Conservation (phyloP, 2,888 invertebrate species). For the Mesorhabditis belari region DNA sequence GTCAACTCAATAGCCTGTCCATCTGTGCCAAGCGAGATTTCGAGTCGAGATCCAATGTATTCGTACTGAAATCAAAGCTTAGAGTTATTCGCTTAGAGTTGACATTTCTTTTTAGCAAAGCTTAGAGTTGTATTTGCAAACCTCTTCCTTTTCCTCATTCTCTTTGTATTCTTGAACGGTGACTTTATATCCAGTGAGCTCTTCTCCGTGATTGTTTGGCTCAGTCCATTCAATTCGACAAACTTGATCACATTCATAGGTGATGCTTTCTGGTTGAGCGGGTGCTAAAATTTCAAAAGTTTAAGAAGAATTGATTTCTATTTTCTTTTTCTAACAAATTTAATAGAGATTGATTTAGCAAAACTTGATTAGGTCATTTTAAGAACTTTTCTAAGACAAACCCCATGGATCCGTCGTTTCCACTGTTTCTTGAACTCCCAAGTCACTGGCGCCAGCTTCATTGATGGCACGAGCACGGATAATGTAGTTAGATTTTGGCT, state of each 20-base stretch:
- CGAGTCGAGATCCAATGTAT: constrained; percentile 4
- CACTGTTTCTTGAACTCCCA: constrained; percentile 17
- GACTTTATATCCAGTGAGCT: constrained; percentile 25
- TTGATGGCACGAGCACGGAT: constrained; percentile 29
- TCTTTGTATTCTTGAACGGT: constrained; percentile 18
- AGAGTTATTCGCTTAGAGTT: not conserved
- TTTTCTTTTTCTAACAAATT: not conserved
- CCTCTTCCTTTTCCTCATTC: not conserved
- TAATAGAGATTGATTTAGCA: not conserved
- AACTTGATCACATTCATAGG: constrained; percentile 25
- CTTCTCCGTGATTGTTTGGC: constrained; percentile 40
- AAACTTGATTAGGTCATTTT: not conserved
- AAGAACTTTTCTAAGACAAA: not conserved
- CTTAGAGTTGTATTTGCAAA: too few relatives aligned
- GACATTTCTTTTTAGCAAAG: not conserved
- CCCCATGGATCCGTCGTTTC: constrained; percentile 37
- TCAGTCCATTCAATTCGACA: constrained; percentile 37
- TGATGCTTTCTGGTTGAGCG: constrained; percentile 19
- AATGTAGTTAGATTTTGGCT: constrained; percentile 26
- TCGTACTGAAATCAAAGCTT: not conserved
- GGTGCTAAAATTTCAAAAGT: constrained; percentile 24
- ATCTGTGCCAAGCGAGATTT: constrained; percentile 9
- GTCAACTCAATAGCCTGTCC: constrained; percentile 18
- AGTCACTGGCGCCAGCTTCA: constrained; percentile 36
- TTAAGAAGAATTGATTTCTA: not conserved